Evolutionary conservation across 2,113 vertebrate genomes (phyloP).

Genomic region (Okapia johnstoni): DNA sequence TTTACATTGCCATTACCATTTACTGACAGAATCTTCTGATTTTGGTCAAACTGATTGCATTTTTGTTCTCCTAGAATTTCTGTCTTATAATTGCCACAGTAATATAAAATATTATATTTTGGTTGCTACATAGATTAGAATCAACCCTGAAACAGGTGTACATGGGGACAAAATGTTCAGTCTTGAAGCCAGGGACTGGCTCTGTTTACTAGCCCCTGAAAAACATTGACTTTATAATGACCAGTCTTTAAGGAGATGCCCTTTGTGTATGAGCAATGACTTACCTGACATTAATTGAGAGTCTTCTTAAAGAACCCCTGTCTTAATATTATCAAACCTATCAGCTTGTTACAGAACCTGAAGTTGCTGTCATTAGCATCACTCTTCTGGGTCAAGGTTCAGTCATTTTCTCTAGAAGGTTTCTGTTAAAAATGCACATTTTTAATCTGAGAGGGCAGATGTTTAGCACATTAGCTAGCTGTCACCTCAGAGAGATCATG

Average conservation of each 20-base stretch:
- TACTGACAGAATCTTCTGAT: not conserved
- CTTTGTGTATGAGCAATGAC: conserved; percentile 24
- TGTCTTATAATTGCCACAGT: not conserved
- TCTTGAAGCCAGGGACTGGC: conserved; percentile 1
- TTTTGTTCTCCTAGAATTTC: not conserved
- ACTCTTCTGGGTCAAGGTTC: conserved; percentile 6
- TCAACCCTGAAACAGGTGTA: not conserved
- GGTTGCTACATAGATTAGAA: not conserved
- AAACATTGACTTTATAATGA: not conserved
- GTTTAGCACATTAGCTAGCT: conserved; percentile 39
- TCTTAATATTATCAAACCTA: conserved; percentile 32
- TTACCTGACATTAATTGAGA: conserved; percentile 5
- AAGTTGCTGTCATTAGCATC: conserved; percentile 10
- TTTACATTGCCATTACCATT: not conserved
- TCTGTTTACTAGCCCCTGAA: not conserved
- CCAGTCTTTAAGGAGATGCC: not conserved
- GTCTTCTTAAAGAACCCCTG: conserved; percentile 26
- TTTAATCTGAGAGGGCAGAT: conserved; percentile 24
- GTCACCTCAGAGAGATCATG: conserved; percentile 36
- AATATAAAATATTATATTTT: not conserved
- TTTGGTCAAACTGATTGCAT: not conserved
- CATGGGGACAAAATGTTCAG: not conserved
- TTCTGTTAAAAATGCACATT: conserved; percentile 44
- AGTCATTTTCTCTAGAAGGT: conserved; percentile 28
- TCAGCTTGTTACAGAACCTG: not conserved